A percentile compares a stretch with the other conserved stretches of the same genome.
Evolutionary conservation across 1,140 invertebrate genomes (phyloP).

Genomic region (Lasioglossum baleicum): DNA sequence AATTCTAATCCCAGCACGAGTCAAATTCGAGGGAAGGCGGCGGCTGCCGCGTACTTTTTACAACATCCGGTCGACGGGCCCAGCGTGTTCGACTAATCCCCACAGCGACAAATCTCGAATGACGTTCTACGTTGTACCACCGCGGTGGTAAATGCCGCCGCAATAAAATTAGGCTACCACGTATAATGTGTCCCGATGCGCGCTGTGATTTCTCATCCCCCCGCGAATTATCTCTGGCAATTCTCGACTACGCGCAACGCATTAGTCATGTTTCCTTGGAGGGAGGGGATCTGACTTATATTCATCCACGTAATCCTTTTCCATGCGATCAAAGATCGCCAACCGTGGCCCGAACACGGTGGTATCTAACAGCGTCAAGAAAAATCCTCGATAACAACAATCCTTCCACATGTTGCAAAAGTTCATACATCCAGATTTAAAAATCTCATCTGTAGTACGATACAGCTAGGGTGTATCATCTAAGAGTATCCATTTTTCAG

Average conservation of each 20-base stretch:
- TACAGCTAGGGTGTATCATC: no score
- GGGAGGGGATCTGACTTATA: slow-evolving; percentile 52
- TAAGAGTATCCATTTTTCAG: no score
- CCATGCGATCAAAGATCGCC: slow-evolving; percentile 57
- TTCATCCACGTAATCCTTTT: slow-evolving; percentile 56
- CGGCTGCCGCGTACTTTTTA: slow-evolving; percentile 3
- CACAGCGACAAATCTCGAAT: slow-evolving; percentile 25
- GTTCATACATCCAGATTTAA: no score
- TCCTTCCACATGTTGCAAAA: no score
- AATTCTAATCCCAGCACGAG: slow-evolving; percentile 6
- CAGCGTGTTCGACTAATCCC: slow-evolving; percentile 19
- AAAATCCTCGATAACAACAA: slow-evolving; percentile 4
- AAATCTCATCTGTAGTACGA: no score
- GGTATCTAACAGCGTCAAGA: not conserved
- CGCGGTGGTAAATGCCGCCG: not conserved
- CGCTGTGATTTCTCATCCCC: slow-evolving; percentile 50
- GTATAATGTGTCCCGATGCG: slow-evolving; percentile 46
- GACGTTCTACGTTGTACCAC: not conserved
- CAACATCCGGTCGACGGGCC: not conserved
- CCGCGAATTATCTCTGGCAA: slow-evolving; percentile 57
- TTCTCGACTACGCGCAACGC: slow-evolving; percentile 57
- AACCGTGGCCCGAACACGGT: slow-evolving; percentile 12
- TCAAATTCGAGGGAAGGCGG: not conserved
- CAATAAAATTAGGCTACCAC: slow-evolving; percentile 64
- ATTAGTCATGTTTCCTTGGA: slow-evolving; percentile 54